Percentiles rank a stretch among this genome's conserved stretches.
Evolutionary conservation across 2,888 invertebrate species (phyloP).

Genomic region (Campaea margaritaria): DNA sequence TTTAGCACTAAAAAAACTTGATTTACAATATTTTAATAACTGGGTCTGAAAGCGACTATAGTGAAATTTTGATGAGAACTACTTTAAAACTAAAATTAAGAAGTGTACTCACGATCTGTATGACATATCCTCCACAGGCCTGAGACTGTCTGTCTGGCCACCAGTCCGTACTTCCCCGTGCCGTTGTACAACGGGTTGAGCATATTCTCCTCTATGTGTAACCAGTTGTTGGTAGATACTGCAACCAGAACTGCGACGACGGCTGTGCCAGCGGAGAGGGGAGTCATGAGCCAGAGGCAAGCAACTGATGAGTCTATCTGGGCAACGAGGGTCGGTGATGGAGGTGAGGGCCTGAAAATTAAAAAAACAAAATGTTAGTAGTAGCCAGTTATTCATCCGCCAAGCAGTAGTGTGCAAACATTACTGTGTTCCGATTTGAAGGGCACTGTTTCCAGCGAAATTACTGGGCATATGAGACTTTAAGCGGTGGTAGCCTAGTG

Average conservation of each 20-base stretch:
- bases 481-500: no score
- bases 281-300: conserved; percentile 87
- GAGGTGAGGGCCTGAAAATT: conserved; percentile 75
- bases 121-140: conserved; percentile 93
- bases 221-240: conserved; percentile 93
- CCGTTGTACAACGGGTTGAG: conserved; percentile 91
- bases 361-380: no score
- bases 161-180: conserved; percentile 88
- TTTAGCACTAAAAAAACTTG: no score
- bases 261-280: conserved; percentile 89
- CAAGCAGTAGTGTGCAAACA: no score
- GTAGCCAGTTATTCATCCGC: background rate
- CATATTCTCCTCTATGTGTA: conserved; percentile 94
- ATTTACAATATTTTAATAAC: no score
- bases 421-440: no score
- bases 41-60: no score
- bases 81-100: no score
- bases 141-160: conserved; percentile 91
- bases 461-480: no score
- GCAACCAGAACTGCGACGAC: conserved; percentile 90
- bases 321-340: conserved; percentile 76
- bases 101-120: conserved; percentile 89
- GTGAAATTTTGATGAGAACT: no score
- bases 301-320: conserved; percentile 86
- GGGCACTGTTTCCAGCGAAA: no score